Conservation (phyloP, 2,888 invertebrate species). For the Lasioglossum morio region DNA sequence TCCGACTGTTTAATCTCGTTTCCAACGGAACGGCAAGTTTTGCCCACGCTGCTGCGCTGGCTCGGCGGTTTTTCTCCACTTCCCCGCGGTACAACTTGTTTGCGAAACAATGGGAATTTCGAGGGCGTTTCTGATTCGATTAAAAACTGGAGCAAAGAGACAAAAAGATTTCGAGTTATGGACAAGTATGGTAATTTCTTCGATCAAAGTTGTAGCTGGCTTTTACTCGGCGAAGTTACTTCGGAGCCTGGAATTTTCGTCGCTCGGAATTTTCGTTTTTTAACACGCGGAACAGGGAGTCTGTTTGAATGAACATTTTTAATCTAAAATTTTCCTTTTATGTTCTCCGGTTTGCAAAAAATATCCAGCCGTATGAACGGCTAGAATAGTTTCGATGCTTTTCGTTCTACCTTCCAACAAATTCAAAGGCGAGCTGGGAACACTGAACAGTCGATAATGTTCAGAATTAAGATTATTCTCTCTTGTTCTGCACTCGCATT, state of each 20-base stretch:
- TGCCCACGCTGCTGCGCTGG: background rate
- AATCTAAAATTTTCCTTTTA: background rate
- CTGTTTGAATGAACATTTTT: background rate
- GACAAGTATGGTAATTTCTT: background rate
- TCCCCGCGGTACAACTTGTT: background rate
- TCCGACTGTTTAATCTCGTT: conserved; percentile 40
- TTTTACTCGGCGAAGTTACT: background rate
- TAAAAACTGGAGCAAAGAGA: background rate
- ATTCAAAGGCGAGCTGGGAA: background rate
- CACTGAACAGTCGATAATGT: background rate
- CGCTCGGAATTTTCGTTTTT: background rate
- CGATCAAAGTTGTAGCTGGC: background rate
- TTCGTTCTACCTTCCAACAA: background rate
- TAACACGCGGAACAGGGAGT: background rate
- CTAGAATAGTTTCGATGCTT: background rate
- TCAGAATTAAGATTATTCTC: background rate
- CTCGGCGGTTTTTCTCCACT: conserved; percentile 13
- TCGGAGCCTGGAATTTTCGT: background rate
- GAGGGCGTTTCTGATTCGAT: background rate
- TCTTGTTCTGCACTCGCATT: background rate
- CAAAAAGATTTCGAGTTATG: background rate
- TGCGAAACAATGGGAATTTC: background rate
- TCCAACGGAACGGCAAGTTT: background rate
- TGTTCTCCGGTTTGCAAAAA: background rate
- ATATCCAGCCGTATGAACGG: background rate